Evolutionary conservation across 1,140 invertebrate species (phyloP).

Genomic region (Aphelinus atriplicis): DNA sequence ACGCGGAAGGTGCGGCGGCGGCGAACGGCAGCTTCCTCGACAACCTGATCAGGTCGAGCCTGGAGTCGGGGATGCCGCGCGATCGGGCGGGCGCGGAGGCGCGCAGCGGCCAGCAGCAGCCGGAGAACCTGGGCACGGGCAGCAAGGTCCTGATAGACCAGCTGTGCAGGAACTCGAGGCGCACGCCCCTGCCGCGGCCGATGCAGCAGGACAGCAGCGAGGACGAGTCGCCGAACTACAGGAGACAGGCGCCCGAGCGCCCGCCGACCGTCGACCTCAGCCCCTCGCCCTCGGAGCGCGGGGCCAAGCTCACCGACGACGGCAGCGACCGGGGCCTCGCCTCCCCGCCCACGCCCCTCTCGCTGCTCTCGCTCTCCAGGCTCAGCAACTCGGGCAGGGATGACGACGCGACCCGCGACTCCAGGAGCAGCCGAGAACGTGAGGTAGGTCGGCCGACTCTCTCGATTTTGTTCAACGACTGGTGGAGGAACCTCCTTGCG

Average conservation of each 20-base stretch:
- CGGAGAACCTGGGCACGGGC: constrained; percentile 48
- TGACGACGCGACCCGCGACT: constrained; percentile 56
- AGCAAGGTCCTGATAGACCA: constrained; percentile 76
- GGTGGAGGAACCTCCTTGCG: neutral
- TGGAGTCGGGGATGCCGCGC: constrained; percentile 71
- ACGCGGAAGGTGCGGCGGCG: constrained; percentile 66
- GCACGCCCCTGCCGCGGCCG: constrained; percentile 68
- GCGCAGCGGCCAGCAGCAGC: constrained; percentile 46
- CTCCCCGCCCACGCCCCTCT: constrained; percentile 56
- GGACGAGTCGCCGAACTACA: constrained; percentile 56
- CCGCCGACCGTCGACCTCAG: constrained; percentile 63
- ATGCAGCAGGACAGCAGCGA: constrained; percentile 60
- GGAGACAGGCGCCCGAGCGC: constrained; percentile 53
- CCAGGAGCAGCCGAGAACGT: constrained; percentile 56
- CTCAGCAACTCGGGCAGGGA: constrained; percentile 55
- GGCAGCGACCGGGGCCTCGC: constrained; percentile 57
- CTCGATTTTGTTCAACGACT: neutral
- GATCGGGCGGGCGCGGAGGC: constrained; percentile 54
- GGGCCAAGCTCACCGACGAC: constrained; percentile 50
- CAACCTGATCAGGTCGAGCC: constrained; percentile 79
- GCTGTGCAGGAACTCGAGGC: constrained; percentile 71
- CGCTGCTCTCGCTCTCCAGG: constrained; percentile 52
- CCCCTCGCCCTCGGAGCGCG: constrained; percentile 59
- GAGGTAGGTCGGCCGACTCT: constrained; percentile 44
- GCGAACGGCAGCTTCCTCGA: constrained; percentile 81